These are phyloP conservation scores for Leucophenga montana DNA, from an alignment of 2,888 invertebrate genomes.

Conservation along the genomic window DNA sequence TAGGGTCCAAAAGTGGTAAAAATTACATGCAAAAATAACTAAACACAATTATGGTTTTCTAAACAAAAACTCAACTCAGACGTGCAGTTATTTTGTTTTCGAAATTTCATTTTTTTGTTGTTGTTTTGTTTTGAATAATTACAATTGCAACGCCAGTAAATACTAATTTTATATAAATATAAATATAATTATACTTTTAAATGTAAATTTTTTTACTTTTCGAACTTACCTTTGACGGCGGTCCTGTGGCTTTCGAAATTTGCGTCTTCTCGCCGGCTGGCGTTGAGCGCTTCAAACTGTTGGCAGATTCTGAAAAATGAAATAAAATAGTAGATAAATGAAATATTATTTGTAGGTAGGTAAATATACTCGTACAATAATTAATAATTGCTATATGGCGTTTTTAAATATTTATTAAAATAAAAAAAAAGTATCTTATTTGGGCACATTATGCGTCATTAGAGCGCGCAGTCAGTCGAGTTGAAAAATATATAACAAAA, in stretches of 20 bases:
- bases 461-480: neutral
- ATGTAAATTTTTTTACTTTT: neutral
- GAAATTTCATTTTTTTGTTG: too few relatives aligned
- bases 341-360: neutral
- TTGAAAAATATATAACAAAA: neutral
- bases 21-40: too few relatives aligned
- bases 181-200: conserved; percentile 10
- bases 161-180: neutral
- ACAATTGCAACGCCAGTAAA: neutral
- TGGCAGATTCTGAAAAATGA: conserved; percentile 59
- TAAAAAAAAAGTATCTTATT: too few relatives aligned
- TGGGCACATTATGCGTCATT: neutral
- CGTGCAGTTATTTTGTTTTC: neutral
- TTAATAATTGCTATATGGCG: too few relatives aligned
- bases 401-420: too few relatives aligned
- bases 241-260: conserved; percentile 61
- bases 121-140: neutral
- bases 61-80: too few relatives aligned
- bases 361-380: neutral
- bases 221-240: conserved; percentile 64
- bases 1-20: too few relatives aligned
- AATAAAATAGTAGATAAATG: neutral
- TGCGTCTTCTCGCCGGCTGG: conserved; percentile 59
- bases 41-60: too few relatives aligned
- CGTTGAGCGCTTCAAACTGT: conserved; percentile 64